A percentile compares a stretch with the other conserved stretches of the same genome.
phyloP scores from a whole-genome alignment of 2,797 vertebrate genomes.

The Calcarius lapponicus region DNA sequence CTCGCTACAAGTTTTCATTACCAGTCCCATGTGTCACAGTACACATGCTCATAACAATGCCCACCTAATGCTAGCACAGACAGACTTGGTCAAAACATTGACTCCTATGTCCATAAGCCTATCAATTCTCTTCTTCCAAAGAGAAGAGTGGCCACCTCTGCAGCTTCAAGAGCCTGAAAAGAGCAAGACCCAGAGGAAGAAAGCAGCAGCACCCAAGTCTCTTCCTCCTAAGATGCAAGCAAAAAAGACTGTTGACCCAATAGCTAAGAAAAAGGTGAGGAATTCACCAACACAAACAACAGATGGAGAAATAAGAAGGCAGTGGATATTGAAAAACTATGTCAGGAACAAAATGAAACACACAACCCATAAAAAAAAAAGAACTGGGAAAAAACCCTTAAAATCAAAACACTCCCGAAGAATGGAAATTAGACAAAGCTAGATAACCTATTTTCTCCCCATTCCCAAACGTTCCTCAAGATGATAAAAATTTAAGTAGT shows the following conservation, averaged over 20 bases:
- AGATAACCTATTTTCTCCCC: neutral
- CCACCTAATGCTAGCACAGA: neutral
- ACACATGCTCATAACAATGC: neutral
- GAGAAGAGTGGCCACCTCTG: neutral
- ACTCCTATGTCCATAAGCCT: accelerated
- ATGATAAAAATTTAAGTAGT: neutral
- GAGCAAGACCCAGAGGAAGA: neutral
- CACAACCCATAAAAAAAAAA: neutral
- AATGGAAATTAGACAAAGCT: neutral
- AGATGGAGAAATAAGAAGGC: neutral
- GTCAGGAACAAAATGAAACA: neutral
- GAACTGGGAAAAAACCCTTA: accelerated
- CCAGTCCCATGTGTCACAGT: accelerated
- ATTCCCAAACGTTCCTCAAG: accelerated
- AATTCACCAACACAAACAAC: neutral
- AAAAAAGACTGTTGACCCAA: neutral
- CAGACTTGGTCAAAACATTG: neutral
- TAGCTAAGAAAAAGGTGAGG: neutral
- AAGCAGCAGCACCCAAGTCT: neutral
- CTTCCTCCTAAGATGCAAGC: neutral
- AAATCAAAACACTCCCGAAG: accelerated
- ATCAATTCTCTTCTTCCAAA: neutral
- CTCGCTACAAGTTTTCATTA: neutral
- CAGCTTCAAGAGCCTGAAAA: neutral
- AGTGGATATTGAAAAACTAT: neutral